phyloP scores from a whole-genome alignment of 2,113 vertebrate species.

The Gobiocypris rarus region DNA sequence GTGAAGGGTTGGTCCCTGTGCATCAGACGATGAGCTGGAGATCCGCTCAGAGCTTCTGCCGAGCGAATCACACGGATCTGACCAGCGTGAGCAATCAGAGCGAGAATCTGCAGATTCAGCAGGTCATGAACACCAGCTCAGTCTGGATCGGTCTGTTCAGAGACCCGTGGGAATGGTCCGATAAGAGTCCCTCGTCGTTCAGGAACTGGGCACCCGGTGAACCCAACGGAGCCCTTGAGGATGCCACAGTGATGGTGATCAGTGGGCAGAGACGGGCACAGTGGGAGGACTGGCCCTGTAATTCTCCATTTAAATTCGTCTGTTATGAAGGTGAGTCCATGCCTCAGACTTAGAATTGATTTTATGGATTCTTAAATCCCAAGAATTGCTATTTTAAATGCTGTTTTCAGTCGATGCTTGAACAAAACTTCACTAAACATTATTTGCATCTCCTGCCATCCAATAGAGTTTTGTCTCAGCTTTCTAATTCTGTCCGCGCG shows the following conservation, averaged over 20 bases:
- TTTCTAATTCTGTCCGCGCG: too few relatives aligned
- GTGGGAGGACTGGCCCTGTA: neutral
- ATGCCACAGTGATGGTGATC: neutral
- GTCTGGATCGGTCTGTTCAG: neutral
- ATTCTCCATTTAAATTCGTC: neutral
- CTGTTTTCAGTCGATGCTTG: too few relatives aligned
- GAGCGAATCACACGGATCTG: neutral
- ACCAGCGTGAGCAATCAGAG: neutral
- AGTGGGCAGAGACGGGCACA: neutral
- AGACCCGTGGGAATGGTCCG: neutral
- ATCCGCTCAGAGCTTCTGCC: neutral
- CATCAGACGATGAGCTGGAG: neutral
- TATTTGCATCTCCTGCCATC: too few relatives aligned
- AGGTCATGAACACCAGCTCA: neutral
- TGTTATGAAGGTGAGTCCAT: neutral
- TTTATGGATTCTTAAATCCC: too few relatives aligned
- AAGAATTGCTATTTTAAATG: too few relatives aligned
- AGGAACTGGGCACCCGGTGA: neutral
- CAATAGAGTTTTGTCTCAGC: too few relatives aligned
- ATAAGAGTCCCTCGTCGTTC: neutral
- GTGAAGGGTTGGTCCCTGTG: neutral
- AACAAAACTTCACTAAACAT: too few relatives aligned
- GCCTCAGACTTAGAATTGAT: neutral
- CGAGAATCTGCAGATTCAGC: neutral
- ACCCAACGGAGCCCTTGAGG: fast-evolving